A percentile compares a stretch with the other conserved stretches of the same genome.
Conservation (phyloP, 2,797 vertebrate species). For the Cossypha polioptera region DNA sequence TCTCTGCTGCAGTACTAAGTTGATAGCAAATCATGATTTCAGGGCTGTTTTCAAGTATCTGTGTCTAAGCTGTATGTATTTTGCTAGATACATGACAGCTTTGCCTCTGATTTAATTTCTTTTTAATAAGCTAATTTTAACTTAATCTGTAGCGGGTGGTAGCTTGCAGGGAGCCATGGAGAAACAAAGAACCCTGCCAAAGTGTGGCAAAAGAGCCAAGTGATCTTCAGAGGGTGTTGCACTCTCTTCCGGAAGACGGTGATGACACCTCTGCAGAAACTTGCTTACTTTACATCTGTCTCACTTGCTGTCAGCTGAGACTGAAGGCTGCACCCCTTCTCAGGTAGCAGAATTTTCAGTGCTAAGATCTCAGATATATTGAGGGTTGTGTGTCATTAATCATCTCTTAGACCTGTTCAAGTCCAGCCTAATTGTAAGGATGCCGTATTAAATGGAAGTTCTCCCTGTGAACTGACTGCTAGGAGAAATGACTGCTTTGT, state of each 20-base stretch:
- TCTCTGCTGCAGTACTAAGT: not conserved
- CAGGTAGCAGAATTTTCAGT: not conserved
- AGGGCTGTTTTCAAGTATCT: not conserved
- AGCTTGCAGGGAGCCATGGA: not conserved
- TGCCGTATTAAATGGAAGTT: not conserved
- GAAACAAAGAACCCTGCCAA: not conserved
- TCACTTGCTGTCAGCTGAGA: not conserved
- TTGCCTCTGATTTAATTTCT: not conserved
- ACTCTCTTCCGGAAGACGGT: not conserved
- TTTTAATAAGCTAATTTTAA: not conserved
- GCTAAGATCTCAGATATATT: not conserved
- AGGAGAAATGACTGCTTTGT: not conserved
- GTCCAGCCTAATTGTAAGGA: not conserved
- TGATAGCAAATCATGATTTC: not conserved
- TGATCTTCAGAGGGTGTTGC: not conserved
- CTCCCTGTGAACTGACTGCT: not conserved
- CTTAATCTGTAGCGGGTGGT: not conserved
- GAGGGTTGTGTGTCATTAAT: not conserved
- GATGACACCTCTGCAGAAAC: not conserved
- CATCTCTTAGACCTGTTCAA: not conserved
- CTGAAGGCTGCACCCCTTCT: not conserved
- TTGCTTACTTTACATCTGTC: not conserved
- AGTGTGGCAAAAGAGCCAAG: not conserved
- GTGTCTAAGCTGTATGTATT: not conserved
- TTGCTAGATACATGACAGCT: not conserved